Evolutionary conservation across 2,797 vertebrate species (phyloP).

Genomic region (Dendrocincla fuliginosa): DNA sequence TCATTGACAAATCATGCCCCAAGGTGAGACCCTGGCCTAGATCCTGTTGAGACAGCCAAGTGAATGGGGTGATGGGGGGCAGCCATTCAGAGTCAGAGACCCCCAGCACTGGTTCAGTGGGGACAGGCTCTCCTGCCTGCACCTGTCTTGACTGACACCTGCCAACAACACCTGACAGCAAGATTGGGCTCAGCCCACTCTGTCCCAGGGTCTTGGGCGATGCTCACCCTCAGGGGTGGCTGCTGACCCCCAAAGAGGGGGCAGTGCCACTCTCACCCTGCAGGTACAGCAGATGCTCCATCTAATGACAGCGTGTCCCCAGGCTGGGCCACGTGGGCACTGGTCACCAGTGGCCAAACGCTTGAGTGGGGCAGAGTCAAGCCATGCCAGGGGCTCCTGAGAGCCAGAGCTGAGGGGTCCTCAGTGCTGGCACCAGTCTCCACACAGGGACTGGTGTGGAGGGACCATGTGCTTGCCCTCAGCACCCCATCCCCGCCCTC

Average conservation of each 20-base stretch:
- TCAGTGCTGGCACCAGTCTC: background rate
- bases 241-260: background rate
- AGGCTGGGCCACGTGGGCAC: background rate
- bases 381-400: accelerated
- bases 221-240: background rate
- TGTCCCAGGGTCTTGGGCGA: background rate
- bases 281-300: background rate
- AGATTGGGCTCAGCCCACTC: background rate
- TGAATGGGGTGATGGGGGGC: background rate
- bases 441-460: no score
- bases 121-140: background rate
- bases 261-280: background rate
- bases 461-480: background rate
- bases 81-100: background rate
- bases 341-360: background rate
- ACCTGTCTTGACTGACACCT: background rate
- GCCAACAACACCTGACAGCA: background rate
- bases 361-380: accelerated
- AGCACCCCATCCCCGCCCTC: background rate
- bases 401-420: background rate
- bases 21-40: background rate
- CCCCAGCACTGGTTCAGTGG: background rate
- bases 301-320: background rate
- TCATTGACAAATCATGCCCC: accelerated
- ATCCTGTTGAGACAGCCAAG: background rate